Conservation (phyloP, 2,888 invertebrate species). For the Tetanocera ferruginea region DNA sequence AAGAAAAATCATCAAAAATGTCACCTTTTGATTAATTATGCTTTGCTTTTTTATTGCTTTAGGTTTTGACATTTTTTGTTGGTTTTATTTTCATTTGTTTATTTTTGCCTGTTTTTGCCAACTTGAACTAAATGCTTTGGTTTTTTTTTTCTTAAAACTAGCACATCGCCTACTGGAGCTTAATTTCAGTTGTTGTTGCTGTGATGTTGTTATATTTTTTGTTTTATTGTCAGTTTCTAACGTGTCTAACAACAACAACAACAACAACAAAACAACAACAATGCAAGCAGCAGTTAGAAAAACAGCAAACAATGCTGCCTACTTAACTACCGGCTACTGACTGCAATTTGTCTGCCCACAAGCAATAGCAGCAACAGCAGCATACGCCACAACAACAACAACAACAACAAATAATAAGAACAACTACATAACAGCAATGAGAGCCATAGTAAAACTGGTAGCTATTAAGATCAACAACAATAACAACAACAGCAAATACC, state of each 20-base stretch:
- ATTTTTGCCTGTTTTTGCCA: no score
- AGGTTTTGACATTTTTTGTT: no score
- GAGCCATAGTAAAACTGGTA: not conserved
- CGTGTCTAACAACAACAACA: conserved; percentile 17
- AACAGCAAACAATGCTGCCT: conserved; percentile 15
- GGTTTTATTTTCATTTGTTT: no score
- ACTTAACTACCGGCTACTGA: conserved; percentile 18
- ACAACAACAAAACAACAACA: not conserved
- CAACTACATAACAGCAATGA: not conserved
- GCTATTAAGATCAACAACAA: conserved; percentile 5
- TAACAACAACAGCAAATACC: not conserved
- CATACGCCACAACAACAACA: not conserved
- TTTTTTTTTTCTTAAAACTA: not conserved
- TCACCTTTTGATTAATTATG: conserved; percentile 11
- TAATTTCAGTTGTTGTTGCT: conserved; percentile 11
- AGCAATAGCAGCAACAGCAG: not conserved
- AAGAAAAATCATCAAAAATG: not conserved
- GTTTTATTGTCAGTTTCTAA: conserved; percentile 22
- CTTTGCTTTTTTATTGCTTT: no score
- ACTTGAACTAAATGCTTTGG: no score
- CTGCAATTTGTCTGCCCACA: conserved; percentile 30
- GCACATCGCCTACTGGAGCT: conserved; percentile 2
- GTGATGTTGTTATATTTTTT: not conserved
- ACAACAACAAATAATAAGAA: not conserved
- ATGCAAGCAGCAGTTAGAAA: not conserved